These are phyloP conservation scores for Clivina fossor DNA, from an alignment of 2,888 invertebrate genomes.

Conservation along the genomic window DNA sequence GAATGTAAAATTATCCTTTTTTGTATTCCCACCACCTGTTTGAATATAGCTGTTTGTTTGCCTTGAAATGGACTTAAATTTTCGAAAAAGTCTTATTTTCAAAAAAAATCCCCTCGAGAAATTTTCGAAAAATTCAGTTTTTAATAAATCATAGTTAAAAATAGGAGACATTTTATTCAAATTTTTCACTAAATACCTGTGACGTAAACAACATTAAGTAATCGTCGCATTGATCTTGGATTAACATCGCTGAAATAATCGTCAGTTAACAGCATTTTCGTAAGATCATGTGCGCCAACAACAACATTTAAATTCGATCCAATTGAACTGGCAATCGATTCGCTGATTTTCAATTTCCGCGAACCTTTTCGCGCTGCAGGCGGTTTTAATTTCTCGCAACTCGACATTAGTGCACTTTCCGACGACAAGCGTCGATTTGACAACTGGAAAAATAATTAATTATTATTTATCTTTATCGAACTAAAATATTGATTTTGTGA, in stretches of 20 bases:
- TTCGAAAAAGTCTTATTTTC: too few species aligned
- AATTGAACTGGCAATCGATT: conserved; percentile 88
- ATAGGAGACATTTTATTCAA: conserved; percentile 33
- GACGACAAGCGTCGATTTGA: conserved; percentile 76
- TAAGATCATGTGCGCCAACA: conserved; percentile 68
- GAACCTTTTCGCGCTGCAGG: conserved; percentile 60
- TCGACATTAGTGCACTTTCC: conserved; percentile 79
- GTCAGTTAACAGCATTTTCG: conserved; percentile 89
- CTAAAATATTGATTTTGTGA: not conserved
- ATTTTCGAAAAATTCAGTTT: too few species aligned
- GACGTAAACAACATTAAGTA: conserved; percentile 96
- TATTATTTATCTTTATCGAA: conserved; percentile 45
- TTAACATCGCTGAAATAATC: conserved; percentile 99
- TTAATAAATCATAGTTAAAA: too few species aligned
- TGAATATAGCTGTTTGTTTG: too few species aligned
- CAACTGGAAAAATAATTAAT: conserved; percentile 52
- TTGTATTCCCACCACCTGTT: too few species aligned
- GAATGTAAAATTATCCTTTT: too few species aligned
- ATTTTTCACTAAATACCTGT: too few species aligned
- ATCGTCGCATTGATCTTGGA: conserved; percentile 91
- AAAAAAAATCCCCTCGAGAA: too few species aligned
- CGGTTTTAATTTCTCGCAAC: conserved; percentile 71
- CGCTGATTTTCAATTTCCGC: conserved; percentile 77
- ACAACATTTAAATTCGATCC: conserved; percentile 82
- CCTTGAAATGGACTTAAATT: too few species aligned